Conservation (phyloP, 2,113 vertebrate genomes). For the Falco punctatus region DNA sequence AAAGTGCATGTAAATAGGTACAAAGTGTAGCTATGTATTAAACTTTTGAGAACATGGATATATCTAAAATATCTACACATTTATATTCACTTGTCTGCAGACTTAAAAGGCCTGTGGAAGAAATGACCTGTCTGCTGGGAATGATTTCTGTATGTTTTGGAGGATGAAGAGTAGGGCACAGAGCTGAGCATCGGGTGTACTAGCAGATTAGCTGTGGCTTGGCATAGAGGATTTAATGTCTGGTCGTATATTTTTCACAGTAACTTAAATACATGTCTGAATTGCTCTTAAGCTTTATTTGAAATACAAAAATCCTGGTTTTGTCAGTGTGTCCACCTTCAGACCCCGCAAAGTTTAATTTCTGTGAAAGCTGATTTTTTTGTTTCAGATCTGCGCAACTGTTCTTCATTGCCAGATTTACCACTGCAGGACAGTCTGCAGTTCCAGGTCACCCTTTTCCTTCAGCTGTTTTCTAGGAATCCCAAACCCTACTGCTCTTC, state of each 20-base stretch:
- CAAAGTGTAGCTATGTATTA: not conserved
- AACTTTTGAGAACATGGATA: not conserved
- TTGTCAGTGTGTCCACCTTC: not conserved
- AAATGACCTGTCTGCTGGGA: not conserved
- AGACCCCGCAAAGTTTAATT: not conserved
- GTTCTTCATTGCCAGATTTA: not conserved
- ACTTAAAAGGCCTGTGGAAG: not conserved
- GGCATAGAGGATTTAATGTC: not conserved
- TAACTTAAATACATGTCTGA: not conserved
- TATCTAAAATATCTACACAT: not conserved
- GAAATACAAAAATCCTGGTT: not conserved
- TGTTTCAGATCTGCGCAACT: not conserved
- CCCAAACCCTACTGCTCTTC: not conserved
- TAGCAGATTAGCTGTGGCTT: not conserved
- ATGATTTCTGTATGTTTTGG: not conserved
- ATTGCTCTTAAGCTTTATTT: not conserved
- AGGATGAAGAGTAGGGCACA: not conserved
- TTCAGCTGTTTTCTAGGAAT: conserved; percentile 15
- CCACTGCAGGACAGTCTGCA: not conserved
- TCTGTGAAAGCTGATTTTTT: not conserved
- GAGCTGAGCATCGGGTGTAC: not conserved
- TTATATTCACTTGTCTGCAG: not conserved
- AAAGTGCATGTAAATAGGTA: not conserved
- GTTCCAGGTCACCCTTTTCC: not conserved
- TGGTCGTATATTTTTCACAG: not conserved